Conservation (phyloP, 2,888 invertebrate genomes). For the Chydorus sphaericus region DNA sequence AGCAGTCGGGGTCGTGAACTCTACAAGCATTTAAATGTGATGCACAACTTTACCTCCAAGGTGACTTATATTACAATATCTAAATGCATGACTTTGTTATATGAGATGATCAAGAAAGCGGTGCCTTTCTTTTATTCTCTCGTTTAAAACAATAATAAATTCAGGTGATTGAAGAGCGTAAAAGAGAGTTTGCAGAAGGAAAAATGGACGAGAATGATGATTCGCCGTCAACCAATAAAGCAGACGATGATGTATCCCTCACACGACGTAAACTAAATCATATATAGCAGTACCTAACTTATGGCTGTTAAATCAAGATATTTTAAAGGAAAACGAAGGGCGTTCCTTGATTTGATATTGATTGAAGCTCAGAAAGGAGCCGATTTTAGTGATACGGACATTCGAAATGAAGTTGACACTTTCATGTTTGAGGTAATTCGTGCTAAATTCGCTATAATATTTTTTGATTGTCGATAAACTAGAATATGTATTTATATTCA, state of each 20-base stretch:
- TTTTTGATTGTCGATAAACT: background rate
- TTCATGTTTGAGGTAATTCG: slow-evolving; percentile 23
- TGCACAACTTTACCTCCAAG: slow-evolving; percentile 3
- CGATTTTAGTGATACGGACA: slow-evolving; percentile 24
- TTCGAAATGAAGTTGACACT: slow-evolving; percentile 31
- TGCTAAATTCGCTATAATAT: background rate
- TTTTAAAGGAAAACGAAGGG: slow-evolving; percentile 21
- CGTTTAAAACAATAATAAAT: background rate
- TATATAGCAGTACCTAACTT: no score
- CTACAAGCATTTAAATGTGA: background rate
- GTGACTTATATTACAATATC: background rate
- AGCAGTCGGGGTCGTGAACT: background rate
- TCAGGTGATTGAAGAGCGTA: slow-evolving; percentile 5
- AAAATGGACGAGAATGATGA: background rate
- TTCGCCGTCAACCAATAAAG: background rate
- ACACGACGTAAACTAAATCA: no score
- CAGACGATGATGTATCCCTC: background rate
- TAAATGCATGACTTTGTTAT: background rate
- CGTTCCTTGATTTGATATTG: slow-evolving; percentile 29
- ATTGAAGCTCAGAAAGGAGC: slow-evolving; percentile 22
- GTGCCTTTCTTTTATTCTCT: background rate
- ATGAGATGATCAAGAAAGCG: no score
- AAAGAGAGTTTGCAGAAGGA: background rate
- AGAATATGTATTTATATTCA: background rate
- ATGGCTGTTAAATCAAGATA: no score